Evolutionary conservation across 2,888 invertebrate genomes (phyloP), one percentile per base, ranked within the genome.

Genomic region (Alentia gelatinosa): DNA sequence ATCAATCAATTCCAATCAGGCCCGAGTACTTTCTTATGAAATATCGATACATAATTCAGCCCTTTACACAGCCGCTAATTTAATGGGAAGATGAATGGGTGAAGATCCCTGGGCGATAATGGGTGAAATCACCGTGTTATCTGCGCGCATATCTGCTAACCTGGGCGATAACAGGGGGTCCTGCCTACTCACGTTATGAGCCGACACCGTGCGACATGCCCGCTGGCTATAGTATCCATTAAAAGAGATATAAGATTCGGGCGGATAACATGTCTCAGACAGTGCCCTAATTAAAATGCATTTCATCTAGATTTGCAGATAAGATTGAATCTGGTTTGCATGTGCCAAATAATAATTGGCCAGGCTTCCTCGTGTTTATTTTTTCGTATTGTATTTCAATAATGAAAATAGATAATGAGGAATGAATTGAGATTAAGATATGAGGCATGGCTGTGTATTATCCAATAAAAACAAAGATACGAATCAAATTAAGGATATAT

Each of bases 81-180:
- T 86, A 86, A 86, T 86, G 86, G 86, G 50, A 50, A 86, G 86
- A 86, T 86, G 86, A 86, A 86, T 86, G 86, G 86, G 33, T 30
- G 30, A 50, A 86, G 86, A 86, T 86, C 47, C 7, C 33, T 86
- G 30, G 35, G 86, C 86, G 86, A 86, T 86, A 86, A 86, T 47
- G 30, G 47, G 86, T 35, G 79, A 35, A 86, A 33, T 86, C 47
- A 33, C 47, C 42, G 47, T 26, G 39, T 47, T 86, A 86, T 86
- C 86, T 86, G 4, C 9, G 33, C 47, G 30, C 86, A 86, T 86
- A 42, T 83, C 83, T 68, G 12, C 68, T 68, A 68, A 68, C n/a
- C 12, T 79, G 79, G 37, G 79, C 79, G 79, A 79, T 79, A 79
- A 79, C 5, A 39, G 79, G 39, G 79, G 79, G 39, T 30, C 19